Base-by-base conservation (phyloP, 2,113 vertebrate genomes). In the Tyto alba region DNA sequence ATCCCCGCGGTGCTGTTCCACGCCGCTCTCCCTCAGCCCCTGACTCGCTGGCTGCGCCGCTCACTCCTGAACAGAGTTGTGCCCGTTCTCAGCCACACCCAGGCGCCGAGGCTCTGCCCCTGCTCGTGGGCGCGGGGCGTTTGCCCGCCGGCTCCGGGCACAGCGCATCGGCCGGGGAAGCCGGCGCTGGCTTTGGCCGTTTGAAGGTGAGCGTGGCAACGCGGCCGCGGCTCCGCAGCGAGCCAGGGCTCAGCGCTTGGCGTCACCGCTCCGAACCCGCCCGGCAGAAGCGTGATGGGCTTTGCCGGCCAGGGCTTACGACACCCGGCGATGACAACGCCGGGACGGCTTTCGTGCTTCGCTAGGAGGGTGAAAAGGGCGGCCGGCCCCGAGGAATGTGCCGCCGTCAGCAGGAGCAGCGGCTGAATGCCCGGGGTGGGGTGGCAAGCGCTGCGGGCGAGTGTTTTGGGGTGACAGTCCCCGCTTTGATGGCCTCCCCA, bases 321-420 rank as follows among this genome's bases (percentile, higher is more conserved):
- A 20, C 91, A 63, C 21, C 25, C 23, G 3, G 69, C 6, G 10
- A 40, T 76, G 91, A 68, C 93, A 90, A 11, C 11, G 8, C 4
- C 2, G 9, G 30, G 47, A 19, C 0, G 11, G 29, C 57, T 62
- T 45, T 43, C 6, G 85, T 12, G 62, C 79, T 52, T 63, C 16
- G 5, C 36, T 34, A 20, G 79, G 30, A 67, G 91, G 91, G 95
- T 75, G 93, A 36, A 84, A 73, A 87, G 89, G 86, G 88, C 40
- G 68, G 53, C 84, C 16, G 80, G 22, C 72, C 76, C 87, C 2
- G 2, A 69, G 89, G 91, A 96, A 96, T 91, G 93, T 52, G 93
- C 95, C 2, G 40, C 89, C 18, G n/a, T 96, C 95, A 96, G 96
- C 96, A 96, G 80, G 14, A 95, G 91, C 83, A 22, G 77, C 14